These are phyloP conservation scores for Megaceryle maxima DNA, from an alignment of 2,113 vertebrate genomes.

Conservation along the genomic window DNA sequence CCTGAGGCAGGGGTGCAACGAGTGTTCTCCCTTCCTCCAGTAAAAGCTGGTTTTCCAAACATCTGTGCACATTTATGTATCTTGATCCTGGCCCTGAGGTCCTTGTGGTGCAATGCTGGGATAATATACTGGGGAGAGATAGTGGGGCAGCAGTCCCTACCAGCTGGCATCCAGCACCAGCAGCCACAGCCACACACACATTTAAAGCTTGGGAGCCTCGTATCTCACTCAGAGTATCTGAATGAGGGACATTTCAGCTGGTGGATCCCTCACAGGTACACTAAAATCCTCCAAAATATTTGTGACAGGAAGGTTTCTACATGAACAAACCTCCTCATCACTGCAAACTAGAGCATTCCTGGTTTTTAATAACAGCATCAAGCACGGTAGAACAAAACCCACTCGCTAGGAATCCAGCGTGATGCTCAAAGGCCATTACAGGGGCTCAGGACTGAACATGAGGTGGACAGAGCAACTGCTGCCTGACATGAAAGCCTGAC, in stretches of 20 bases:
- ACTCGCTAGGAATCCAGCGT: background rate
- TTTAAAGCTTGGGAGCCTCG: background rate
- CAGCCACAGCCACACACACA: rapidly evolving
- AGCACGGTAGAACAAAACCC: background rate
- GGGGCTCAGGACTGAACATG: background rate
- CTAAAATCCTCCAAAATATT: background rate
- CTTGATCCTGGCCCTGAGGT: background rate
- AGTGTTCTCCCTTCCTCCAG: background rate
- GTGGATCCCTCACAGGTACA: background rate
- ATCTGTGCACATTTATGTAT: too few species aligned
- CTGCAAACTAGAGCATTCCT: background rate
- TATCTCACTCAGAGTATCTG: too few species aligned
- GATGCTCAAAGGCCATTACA: background rate
- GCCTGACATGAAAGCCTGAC: background rate
- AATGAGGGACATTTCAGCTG: background rate
- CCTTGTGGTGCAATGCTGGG: rapidly evolving
- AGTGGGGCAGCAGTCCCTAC: background rate
- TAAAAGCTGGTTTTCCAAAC: background rate
- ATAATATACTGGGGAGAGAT: too few species aligned
- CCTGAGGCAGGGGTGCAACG: background rate
- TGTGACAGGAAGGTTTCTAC: background rate
- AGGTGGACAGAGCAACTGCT: background rate
- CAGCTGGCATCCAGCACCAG: background rate
- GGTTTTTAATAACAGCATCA: background rate
- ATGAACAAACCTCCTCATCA: background rate